Percentiles rank a stretch among this genome's conserved stretches.
Evolutionary conservation across 2,797 vertebrate genomes (phyloP).

Genomic region (Lepidocolaptes lacrymiger): DNA sequence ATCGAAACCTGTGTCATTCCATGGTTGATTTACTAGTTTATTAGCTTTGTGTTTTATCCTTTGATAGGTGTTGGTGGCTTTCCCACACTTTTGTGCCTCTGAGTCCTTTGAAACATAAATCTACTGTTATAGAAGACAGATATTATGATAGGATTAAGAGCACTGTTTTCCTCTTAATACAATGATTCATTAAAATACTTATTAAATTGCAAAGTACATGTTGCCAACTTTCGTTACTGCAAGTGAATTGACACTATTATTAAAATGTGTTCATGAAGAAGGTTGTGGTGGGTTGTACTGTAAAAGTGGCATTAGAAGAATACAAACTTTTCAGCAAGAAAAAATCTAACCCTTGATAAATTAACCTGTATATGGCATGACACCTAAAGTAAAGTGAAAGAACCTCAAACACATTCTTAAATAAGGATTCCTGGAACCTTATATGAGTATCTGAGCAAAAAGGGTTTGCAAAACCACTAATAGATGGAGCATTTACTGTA

Average conservation of each 20-base stretch:
- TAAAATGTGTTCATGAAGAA: not conserved
- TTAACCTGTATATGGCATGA: not conserved
- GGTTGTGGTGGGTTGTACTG: not conserved
- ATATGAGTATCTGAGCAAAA: not conserved
- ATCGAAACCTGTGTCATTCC: not conserved
- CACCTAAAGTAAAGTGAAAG: not conserved
- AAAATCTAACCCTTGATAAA: not conserved
- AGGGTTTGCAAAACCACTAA: not conserved
- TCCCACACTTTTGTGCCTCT: not conserved
- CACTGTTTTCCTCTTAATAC: not conserved
- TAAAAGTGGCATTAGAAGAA: not conserved
- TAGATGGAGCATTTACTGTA: not conserved
- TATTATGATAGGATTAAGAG: conserved; percentile 22
- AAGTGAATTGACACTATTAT: not conserved
- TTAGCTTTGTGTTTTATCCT: not conserved
- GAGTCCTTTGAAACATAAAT: conserved; percentile 8
- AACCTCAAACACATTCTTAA: not conserved
- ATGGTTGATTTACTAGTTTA: not conserved
- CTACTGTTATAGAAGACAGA: not conserved
- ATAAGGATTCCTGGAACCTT: not conserved
- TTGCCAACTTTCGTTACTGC: conserved; percentile 18
- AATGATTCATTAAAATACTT: conserved; percentile 48
- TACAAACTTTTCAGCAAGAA: not conserved
- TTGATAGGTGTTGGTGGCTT: not conserved
- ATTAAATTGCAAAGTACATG: not conserved